Base-by-base conservation (phyloP, 2,888 invertebrate genomes). In the Amiota communis region DNA sequence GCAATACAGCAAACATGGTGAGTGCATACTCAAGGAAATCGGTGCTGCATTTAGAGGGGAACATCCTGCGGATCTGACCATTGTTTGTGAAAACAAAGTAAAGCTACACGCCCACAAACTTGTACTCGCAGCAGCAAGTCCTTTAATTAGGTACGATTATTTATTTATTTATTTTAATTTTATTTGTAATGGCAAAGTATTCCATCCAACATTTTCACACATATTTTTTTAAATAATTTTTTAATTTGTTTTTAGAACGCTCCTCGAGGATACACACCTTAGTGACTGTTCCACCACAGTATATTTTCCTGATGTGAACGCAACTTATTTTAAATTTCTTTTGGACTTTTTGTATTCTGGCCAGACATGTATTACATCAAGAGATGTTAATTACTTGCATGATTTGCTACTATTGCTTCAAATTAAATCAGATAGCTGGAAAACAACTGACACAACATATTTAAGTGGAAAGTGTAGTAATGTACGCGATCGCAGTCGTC, bases 1-100 rank as follows among this genome's bases (percentile, higher is more conserved):
- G 91, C 96, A 96, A 91, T 96, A 96, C 92, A 96, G 96, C 92
- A 96, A 96, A 92, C 96, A 96, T 92, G 95, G 95, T 92, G 95
- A 95, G 91, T 96, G 96, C 91, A 94, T 96, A 92, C 94, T 95
- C 90, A 95, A 95, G 91, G 96, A 96, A 92, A 95, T 96, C 89
- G 94, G 95, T 88, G 95, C 95, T 88, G 96, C 96, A 92, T 96
- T 95, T 92, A 92, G 94, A 86, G 95, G 95, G 81, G 95, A 96
- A 90, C 93, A 95, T 90, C 95, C 94, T 91, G 95, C 96, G 76
- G 96, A 96, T 91, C 93, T 96, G 91, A 94, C 94, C 87, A 93
- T 96, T 88, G 93, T 96, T 80, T 96, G 96, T 90, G 95, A 95
- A 90, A 95, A 95, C 90, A 95, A 95, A 82, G 94, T 94, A 82